phyloP scores from a whole-genome alignment of 2,113 vertebrate species.

The Pycnonotus jocosus region DNA sequence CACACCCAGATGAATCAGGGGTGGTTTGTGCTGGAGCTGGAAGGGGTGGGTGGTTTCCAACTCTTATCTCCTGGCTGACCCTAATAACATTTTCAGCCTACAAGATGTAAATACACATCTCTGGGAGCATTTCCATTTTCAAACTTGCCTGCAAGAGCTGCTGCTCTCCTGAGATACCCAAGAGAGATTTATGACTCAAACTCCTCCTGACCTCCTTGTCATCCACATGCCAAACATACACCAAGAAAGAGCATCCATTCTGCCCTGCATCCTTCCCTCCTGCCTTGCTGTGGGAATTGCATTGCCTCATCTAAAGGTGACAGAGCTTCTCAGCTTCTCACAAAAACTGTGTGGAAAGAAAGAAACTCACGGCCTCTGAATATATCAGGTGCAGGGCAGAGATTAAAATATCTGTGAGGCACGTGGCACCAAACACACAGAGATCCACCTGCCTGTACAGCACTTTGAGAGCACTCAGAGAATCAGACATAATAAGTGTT shows the following conservation, averaged over 20 bases:
- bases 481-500: background rate
- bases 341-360: background rate
- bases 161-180: background rate
- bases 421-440: background rate
- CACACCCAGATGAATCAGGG: background rate
- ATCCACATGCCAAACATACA: background rate
- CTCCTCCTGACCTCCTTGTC: background rate
- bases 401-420: constrained; percentile 22
- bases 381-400: background rate
- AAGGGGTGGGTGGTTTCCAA: background rate
- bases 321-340: background rate
- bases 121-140: background rate
- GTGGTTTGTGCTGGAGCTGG: background rate
- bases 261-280: background rate
- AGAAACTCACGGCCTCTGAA: background rate
- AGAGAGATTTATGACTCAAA: background rate
- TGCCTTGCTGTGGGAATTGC: background rate
- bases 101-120: accelerated
- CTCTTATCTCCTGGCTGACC: background rate
- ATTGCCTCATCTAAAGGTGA: background rate
- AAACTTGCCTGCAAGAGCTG: background rate
- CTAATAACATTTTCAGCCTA: background rate
- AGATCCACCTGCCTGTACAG: background rate
- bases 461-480: background rate
- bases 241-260: background rate